These are phyloP conservation scores for Balearica regulorum DNA, from an alignment of 2,797 vertebrate species.

Conservation along the genomic window DNA sequence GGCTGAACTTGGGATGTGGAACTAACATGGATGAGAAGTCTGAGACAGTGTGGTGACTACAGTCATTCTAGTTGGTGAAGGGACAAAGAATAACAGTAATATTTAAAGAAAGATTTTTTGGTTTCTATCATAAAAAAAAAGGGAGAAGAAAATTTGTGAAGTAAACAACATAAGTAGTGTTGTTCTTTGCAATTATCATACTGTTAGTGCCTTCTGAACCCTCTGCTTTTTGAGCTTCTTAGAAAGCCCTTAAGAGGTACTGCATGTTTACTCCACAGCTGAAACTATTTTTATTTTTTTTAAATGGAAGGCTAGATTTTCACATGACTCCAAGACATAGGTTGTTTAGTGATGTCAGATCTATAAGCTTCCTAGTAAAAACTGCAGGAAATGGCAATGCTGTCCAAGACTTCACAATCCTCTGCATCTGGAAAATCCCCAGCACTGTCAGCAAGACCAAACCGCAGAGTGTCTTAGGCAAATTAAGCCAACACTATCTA, in stretches of 20 bases:
- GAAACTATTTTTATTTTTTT: not conserved
- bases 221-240: not conserved
- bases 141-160: not conserved
- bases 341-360: not conserved
- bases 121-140: not conserved
- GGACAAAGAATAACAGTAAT: not conserved
- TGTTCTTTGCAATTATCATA: not conserved
- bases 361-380: not conserved
- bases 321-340: not conserved
- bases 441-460: not conserved
- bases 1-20: not conserved
- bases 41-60: not conserved
- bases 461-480: not conserved
- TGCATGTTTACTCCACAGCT: not conserved
- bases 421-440: not conserved
- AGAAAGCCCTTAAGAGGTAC: not conserved
- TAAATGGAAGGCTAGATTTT: not conserved
- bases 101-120: not conserved
- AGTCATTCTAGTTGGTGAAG: not conserved
- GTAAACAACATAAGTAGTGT: rapidly evolving
- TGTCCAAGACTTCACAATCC: not conserved
- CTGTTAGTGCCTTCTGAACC: not conserved
- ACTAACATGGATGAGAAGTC: not conserved
- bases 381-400: not conserved
- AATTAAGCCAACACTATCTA: not conserved